Evolutionary conservation across 2,797 vertebrate genomes (phyloP).

Genomic region (Podarcis lilfordi): DNA sequence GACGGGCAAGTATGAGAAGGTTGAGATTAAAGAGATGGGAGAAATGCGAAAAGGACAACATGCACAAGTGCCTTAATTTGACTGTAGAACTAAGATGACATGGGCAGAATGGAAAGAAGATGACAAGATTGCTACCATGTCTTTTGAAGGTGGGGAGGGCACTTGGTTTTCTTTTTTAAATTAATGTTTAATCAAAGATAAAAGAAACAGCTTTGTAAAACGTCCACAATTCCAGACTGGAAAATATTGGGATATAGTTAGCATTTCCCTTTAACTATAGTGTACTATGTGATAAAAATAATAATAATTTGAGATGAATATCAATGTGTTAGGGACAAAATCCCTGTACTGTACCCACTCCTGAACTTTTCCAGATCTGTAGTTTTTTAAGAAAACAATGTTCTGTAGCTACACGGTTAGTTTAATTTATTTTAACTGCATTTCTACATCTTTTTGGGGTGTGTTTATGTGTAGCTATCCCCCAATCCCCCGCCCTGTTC

Average conservation of each 20-base stretch:
- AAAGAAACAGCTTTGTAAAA: background rate
- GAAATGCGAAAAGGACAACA: constrained; percentile 71
- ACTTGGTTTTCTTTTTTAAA: constrained; percentile 6
- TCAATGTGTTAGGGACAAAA: background rate
- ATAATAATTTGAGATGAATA: background rate
- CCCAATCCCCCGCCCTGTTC: background rate
- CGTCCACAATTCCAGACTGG: background rate
- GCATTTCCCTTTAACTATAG: background rate
- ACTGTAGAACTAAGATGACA: constrained; percentile 24
- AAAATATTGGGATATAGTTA: background rate
- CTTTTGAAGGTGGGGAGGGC: background rate
- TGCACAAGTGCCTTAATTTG: constrained; percentile 39
- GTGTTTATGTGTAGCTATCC: constrained; percentile 24
- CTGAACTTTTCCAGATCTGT: background rate
- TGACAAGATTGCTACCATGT: too few relatives aligned
- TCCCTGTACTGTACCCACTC: rapidly evolving
- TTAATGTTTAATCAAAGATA: background rate
- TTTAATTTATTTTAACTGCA: background rate
- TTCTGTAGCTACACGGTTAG: constrained; percentile 4
- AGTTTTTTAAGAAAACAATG: constrained; percentile 27
- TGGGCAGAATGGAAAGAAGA: background rate
- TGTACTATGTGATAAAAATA: background rate
- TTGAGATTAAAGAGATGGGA: constrained; percentile 82
- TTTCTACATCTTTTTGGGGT: constrained; percentile 6
- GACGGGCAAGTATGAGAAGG: constrained; percentile 65